phyloP scores from a whole-genome alignment of 1,140 invertebrate species.

The Fopius arisanus region DNA sequence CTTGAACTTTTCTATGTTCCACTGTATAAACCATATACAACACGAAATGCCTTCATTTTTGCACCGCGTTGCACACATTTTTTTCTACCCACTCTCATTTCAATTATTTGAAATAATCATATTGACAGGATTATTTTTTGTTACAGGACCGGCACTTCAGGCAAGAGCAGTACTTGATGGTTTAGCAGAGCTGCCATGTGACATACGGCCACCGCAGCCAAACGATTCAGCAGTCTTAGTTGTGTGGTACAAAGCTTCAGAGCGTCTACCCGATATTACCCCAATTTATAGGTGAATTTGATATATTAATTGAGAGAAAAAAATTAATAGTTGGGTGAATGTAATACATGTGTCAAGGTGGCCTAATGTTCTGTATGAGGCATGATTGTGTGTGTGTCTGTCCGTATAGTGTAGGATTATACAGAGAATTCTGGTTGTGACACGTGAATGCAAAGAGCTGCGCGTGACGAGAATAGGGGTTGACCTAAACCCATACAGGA shows the following conservation, averaged over 20 bases:
- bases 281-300: constrained; percentile 72
- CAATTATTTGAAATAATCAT: constrained; percentile 42
- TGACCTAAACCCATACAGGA: neutral
- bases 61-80: no score
- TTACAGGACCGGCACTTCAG: constrained; percentile 69
- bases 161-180: constrained; percentile 69
- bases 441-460: constrained; percentile 1
- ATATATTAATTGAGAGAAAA: no score
- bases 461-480: neutral
- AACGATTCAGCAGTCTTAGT: constrained; percentile 70
- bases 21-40: neutral
- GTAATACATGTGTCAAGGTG: neutral
- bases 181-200: constrained; percentile 71
- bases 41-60: no score
- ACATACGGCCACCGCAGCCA: constrained; percentile 68
- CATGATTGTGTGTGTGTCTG: neutral
- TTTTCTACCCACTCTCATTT: no score
- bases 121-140: constrained; percentile 42
- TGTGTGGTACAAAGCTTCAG: constrained; percentile 70
- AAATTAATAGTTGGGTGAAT: neutral
- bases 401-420: neutral
- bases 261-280: constrained; percentile 63
- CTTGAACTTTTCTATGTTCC: neutral
- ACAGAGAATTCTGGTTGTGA: neutral
- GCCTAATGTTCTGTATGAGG: neutral